Evolutionary conservation across 2,888 invertebrate genomes (phyloP).

Genomic region (Drosophila mettleri): DNA sequence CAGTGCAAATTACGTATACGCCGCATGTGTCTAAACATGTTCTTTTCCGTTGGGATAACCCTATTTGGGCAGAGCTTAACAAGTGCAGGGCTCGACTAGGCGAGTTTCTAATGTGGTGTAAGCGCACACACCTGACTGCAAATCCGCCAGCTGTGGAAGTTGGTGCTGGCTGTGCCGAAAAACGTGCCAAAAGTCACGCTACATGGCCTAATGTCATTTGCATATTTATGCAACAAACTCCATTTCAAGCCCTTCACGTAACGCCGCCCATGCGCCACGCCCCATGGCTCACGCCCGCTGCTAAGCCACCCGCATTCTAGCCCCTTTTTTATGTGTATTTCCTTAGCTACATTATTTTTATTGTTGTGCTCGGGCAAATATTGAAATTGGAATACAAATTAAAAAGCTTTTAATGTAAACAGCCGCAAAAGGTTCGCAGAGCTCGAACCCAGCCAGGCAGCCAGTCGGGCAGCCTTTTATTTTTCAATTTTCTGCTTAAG

Average conservation of each 20-base stretch:
- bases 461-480: conserved; percentile 2
- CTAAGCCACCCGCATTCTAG: conserved; percentile 25
- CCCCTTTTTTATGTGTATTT: conserved; percentile 33
- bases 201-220: conserved; percentile 74
- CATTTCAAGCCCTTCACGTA: conserved; percentile 2
- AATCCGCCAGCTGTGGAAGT: conserved; percentile 12
- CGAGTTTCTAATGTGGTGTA: conserved; percentile 31
- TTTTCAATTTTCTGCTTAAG: conserved; percentile 18
- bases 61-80: conserved; percentile 54
- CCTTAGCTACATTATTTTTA: conserved; percentile 59
- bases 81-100: conserved; percentile 25
- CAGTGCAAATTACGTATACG: conserved; percentile 64
- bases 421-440: conserved; percentile 48
- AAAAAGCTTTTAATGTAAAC: conserved; percentile 79
- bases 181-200: conserved; percentile 76
- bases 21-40: conserved; percentile 27
- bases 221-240: conserved; percentile 61
- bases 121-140: conserved; percentile 13
- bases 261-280: not conserved
- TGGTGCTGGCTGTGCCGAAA: conserved; percentile 28
- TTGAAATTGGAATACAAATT: conserved; percentile 80
- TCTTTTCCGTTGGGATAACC: not conserved
- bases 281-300: too few species aligned
- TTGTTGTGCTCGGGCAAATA: conserved; percentile 74
- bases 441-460: not conserved